These are phyloP conservation scores for Eilema griseolum DNA, from an alignment of 2,888 invertebrate species.

Conservation along the genomic window DNA sequence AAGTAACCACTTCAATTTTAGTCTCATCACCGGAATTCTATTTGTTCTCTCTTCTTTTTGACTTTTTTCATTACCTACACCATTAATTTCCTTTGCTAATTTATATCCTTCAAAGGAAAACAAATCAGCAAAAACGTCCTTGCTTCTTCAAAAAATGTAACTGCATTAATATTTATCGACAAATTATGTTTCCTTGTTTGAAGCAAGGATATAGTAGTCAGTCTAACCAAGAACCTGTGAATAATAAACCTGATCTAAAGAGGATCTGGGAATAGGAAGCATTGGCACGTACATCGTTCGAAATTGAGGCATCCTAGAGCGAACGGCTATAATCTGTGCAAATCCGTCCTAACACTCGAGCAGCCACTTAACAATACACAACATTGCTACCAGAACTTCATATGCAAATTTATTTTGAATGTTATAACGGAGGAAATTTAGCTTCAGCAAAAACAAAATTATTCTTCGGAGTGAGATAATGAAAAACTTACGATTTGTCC, in stretches of 20 bases:
- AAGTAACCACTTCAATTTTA: no score
- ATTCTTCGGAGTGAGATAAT: neutral
- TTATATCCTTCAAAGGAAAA: no score
- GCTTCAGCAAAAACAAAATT: neutral
- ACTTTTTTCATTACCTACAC: no score
- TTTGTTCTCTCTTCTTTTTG: no score
- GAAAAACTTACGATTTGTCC: neutral
- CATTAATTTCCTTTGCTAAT: no score
- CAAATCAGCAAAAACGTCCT: neutral
- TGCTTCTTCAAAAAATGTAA: neutral
- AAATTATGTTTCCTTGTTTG: neutral
- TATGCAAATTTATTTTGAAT: slow-evolving; percentile 7
- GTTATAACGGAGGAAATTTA: neutral
- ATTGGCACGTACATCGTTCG: neutral
- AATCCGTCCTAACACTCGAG: neutral
- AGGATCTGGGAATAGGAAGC: neutral
- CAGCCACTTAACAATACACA: slow-evolving; percentile 2
- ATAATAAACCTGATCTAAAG: neutral
- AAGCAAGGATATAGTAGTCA: neutral
- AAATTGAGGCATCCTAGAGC: neutral
- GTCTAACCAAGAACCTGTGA: neutral
- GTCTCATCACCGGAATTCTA: no score
- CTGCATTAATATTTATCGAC: neutral
- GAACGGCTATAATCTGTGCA: neutral
- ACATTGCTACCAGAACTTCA: neutral